Percentiles rank a stretch among this genome's conserved stretches.
These are phyloP conservation scores for Semnornis frantzii DNA, from an alignment of 2,113 vertebrate species.

Conservation along the genomic window DNA sequence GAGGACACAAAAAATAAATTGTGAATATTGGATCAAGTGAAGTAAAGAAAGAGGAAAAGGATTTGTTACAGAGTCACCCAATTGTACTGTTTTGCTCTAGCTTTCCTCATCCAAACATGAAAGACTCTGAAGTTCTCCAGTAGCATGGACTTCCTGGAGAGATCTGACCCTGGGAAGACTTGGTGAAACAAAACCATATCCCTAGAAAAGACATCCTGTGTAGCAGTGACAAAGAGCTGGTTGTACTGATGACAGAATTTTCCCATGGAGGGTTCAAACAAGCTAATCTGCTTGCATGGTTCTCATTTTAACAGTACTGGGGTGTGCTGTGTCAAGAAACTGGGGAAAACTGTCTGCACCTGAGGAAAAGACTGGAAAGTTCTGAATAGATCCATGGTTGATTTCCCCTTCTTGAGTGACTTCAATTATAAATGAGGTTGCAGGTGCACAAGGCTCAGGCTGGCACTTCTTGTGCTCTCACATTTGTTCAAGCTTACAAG, in stretches of 20 bases:
- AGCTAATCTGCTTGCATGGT: neutral
- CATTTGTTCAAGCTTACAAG: neutral
- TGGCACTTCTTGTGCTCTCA: neutral
- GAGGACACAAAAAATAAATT: neutral
- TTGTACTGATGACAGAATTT: neutral
- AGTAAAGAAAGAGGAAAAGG: neutral
- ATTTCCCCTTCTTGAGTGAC: neutral
- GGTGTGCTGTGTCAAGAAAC: neutral
- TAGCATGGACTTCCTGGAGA: neutral
- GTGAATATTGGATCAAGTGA: neutral
- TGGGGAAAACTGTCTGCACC: neutral
- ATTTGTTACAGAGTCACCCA: neutral
- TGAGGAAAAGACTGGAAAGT: neutral
- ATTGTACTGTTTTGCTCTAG: neutral
- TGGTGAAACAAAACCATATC: neutral
- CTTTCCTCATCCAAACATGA: neutral
- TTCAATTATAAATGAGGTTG: neutral
- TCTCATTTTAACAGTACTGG: neutral
- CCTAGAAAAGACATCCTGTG: accelerated
- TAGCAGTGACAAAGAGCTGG: neutral
- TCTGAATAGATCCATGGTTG: accelerated
- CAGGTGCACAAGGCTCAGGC: neutral
- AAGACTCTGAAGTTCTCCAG: neutral
- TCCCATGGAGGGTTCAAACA: neutral
- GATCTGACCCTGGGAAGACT: neutral